Conservation (phyloP, 2,113 vertebrate genomes). For the Otolemur garnettii region DNA sequence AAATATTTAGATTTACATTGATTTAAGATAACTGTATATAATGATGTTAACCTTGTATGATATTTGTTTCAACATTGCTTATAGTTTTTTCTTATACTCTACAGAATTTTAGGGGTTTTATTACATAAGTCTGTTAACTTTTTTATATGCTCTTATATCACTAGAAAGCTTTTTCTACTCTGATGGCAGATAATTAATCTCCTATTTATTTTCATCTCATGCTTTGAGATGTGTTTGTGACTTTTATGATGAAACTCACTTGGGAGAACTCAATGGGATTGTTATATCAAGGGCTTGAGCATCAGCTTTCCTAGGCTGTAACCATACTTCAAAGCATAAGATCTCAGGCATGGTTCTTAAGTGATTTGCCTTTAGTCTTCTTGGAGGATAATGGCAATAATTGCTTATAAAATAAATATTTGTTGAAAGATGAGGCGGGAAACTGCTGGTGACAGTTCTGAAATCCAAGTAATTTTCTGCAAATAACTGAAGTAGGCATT, state of each 20-base stretch:
- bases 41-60: background rate
- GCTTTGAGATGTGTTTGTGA: background rate
- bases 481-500: slow-evolving; percentile 29
- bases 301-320: background rate
- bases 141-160: background rate
- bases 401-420: slow-evolving; percentile 12
- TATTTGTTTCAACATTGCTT: slow-evolving; percentile 19
- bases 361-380: background rate
- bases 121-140: background rate
- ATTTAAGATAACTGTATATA: background rate
- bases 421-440: slow-evolving; percentile 16
- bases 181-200: background rate
- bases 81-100: background rate
- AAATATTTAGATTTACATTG: slow-evolving; percentile 19
- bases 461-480: slow-evolving; percentile 43
- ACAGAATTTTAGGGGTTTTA: slow-evolving; percentile 17
- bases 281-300: background rate
- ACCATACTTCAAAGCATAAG: background rate
- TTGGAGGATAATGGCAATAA: background rate
- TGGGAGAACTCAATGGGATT: background rate
- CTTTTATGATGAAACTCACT: background rate
- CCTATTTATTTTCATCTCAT: background rate
- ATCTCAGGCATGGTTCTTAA: background rate
- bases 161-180: background rate
- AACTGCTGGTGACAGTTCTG: background rate